Conservation (phyloP, 2,113 vertebrate genomes). For the Tachysurus fulvidraco region DNA sequence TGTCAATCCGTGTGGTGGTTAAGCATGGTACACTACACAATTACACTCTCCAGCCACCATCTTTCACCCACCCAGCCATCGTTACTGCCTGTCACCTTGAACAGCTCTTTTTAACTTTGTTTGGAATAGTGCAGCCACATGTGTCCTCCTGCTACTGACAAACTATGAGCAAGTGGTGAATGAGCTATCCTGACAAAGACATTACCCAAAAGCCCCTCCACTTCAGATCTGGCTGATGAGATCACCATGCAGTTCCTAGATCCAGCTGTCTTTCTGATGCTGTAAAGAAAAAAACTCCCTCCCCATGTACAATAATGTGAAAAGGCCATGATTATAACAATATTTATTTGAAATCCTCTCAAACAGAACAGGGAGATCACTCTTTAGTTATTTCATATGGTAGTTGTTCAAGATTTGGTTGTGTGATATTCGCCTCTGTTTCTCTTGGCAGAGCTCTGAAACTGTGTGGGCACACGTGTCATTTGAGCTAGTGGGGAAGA, state of each 20-base stretch:
- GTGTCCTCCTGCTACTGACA: constrained; percentile 70
- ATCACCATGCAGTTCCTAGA: constrained; percentile 32
- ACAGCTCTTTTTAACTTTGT: constrained; percentile 72
- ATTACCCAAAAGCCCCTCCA: constrained; percentile 47
- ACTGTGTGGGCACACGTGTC: constrained; percentile 24
- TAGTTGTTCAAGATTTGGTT: neutral
- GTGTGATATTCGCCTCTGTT: constrained; percentile 16
- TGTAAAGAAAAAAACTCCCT: neutral
- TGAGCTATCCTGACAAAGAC: constrained; percentile 52
- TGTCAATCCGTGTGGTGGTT: constrained; percentile 43
- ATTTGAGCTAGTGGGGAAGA: constrained; percentile 5
- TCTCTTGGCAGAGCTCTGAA: constrained; percentile 33
- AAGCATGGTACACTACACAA: constrained; percentile 54
- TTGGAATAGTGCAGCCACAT: constrained; percentile 77
- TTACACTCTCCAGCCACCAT: constrained; percentile 50
- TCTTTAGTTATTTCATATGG: neutral
- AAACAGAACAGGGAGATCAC: neutral
- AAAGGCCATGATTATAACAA: neutral
- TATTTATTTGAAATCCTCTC: neutral
- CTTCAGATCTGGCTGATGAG: constrained; percentile 38
- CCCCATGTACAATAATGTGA: neutral
- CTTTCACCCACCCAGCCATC: constrained; percentile 59
- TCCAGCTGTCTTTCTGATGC: constrained; percentile 50
- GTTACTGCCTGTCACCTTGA: constrained; percentile 73
- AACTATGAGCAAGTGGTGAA: constrained; percentile 65